phyloP scores from a whole-genome alignment of 2,888 invertebrate genomes.

The Imbricaverruca yamaguchii region DNA sequence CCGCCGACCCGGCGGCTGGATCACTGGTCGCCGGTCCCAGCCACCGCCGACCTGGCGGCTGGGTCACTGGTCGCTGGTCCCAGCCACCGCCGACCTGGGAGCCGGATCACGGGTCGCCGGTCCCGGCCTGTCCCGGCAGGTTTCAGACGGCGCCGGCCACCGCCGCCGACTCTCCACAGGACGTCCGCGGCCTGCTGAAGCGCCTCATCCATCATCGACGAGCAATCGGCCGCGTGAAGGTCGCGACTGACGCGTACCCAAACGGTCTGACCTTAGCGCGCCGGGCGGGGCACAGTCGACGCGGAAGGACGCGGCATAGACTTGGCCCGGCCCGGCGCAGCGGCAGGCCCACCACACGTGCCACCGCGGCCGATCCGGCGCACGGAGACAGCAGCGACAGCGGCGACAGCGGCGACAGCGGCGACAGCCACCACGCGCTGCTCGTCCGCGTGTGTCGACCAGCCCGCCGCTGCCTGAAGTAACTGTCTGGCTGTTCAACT shows the following conservation, averaged over 20 bases:
- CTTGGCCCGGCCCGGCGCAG: too few relatives aligned
- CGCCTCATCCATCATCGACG: background rate
- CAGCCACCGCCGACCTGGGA: background rate
- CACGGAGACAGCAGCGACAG: too few relatives aligned
- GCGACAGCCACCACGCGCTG: too few relatives aligned
- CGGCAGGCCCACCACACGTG: too few relatives aligned
- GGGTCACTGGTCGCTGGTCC: background rate
- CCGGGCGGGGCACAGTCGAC: background rate
- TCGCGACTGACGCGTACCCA: background rate
- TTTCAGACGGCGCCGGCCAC: background rate
- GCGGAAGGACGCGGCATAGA: too few relatives aligned
- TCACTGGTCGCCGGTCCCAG: background rate
- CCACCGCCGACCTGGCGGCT: background rate
- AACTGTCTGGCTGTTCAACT: too few relatives aligned
- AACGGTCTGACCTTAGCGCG: constrained; percentile 2
- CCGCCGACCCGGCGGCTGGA: background rate
- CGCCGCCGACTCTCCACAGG: background rate
- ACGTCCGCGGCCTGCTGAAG: background rate
- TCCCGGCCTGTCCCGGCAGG: background rate
- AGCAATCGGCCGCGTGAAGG: constrained; percentile 19
- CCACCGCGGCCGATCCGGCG: too few relatives aligned
- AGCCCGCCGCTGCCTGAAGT: too few relatives aligned
- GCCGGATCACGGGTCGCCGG: background rate
- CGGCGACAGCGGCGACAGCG: too few relatives aligned
- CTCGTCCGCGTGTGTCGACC: too few relatives aligned